phyloP scores from a whole-genome alignment of 2,888 invertebrate species.

The Callinectes sapidus region DNA sequence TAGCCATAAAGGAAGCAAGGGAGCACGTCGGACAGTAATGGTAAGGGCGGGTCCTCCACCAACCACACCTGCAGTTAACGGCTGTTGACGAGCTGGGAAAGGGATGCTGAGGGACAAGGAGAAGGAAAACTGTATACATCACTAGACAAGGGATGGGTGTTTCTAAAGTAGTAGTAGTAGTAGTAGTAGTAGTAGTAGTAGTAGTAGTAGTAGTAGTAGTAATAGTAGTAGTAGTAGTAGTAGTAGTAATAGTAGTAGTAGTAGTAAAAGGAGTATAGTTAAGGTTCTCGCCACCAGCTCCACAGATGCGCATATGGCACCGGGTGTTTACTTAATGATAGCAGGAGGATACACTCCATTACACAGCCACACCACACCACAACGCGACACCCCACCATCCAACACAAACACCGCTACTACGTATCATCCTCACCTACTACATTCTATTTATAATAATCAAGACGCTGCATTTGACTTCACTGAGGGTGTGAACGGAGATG shows the following conservation, averaged over 20 bases:
- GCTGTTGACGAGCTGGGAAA: neutral
- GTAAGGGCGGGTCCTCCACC: neutral
- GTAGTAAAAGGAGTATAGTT: neutral
- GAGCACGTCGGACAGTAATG: neutral
- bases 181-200: slow-evolving; percentile 13
- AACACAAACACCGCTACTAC: neutral
- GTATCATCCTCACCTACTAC: neutral
- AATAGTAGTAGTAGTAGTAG: neutral
- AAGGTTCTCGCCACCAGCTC: neutral
- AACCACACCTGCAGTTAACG: neutral
- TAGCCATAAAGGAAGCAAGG: neutral
- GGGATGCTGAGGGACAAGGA: neutral
- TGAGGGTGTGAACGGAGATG: neutral
- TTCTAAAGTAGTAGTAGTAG: neutral
- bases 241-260: neutral
- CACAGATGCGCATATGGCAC: neutral
- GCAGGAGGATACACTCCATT: neutral
- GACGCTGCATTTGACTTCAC: neutral
- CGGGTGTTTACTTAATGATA: neutral
- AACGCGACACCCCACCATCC: neutral
- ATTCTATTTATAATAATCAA: neutral
- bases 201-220: neutral
- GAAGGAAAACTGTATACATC: neutral
- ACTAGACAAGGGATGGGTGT: neutral
- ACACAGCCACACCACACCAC: neutral